phyloP scores from a whole-genome alignment of 1,140 invertebrate species.

The Maniola jurtina region DNA sequence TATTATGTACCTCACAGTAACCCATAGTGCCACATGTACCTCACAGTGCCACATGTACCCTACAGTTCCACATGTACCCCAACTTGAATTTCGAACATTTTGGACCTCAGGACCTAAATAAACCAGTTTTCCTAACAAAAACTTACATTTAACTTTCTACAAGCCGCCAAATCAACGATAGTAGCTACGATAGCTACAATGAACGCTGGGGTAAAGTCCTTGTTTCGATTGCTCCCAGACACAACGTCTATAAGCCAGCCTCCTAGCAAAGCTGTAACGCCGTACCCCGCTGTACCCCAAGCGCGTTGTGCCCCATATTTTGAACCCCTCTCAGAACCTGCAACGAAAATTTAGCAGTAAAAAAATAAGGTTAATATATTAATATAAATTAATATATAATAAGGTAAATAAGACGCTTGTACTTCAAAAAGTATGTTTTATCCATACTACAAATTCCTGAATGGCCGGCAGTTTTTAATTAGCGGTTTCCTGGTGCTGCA shows the following conservation, averaged over 20 bases:
- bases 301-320: conserved; percentile 88
- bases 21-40: too few relatives aligned
- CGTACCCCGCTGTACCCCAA: conserved; percentile 88
- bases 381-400: too few relatives aligned
- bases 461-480: too few relatives aligned
- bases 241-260: conserved; percentile 83
- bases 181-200: conserved; percentile 82
- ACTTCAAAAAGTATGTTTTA: too few relatives aligned
- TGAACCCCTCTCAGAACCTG: conserved; percentile 80
- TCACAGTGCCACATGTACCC: too few relatives aligned
- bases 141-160: conserved; percentile 81
- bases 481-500: too few relatives aligned
- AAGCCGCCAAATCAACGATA: conserved; percentile 82
- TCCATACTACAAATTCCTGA: too few relatives aligned
- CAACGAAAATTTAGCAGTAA: background rate
- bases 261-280: conserved; percentile 81
- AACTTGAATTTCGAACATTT: background rate
- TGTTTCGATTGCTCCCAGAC: conserved; percentile 57
- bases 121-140: background rate
- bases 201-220: conserved; percentile 85
- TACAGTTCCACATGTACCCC: too few relatives aligned
- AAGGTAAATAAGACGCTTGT: too few relatives aligned
- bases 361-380: too few relatives aligned
- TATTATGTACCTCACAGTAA: too few relatives aligned
- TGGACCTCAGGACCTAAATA: too few relatives aligned